phyloP scores from a whole-genome alignment of 2,797 vertebrate species.

The Girardinus metallicus region DNA sequence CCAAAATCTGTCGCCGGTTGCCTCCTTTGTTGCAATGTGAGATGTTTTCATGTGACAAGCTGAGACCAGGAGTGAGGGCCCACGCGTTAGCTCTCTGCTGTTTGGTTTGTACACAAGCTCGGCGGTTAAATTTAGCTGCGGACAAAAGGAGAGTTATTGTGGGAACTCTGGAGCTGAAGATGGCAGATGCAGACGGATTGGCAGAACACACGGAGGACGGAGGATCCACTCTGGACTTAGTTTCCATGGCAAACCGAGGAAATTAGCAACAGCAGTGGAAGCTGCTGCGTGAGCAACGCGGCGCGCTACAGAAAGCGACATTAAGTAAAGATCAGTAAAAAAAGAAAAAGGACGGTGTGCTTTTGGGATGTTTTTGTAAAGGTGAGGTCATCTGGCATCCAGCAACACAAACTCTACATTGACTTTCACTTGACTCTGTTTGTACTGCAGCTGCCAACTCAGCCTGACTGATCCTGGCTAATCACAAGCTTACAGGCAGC shows the following conservation, averaged over 20 bases:
- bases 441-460: constrained; percentile 21
- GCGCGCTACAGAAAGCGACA: constrained; percentile 42
- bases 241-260: constrained; percentile 77
- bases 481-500: background rate
- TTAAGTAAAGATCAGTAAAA: constrained; percentile 21
- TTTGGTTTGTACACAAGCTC: constrained; percentile 41
- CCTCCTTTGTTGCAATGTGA: background rate
- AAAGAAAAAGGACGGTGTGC: background rate
- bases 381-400: constrained; percentile 30
- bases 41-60: constrained; percentile 13
- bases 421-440: constrained; percentile 45
- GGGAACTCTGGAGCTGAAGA: constrained; percentile 48
- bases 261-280: constrained; percentile 66
- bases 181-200: constrained; percentile 50
- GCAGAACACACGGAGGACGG: constrained; percentile 34
- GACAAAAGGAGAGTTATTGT: constrained; percentile 54
- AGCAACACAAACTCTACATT: constrained; percentile 38
- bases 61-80: constrained; percentile 41
- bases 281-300: constrained; percentile 43
- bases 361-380: background rate
- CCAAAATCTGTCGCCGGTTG: background rate
- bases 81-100: constrained; percentile 36
- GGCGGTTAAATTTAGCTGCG: constrained; percentile 49
- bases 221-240: constrained; percentile 33
- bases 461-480: background rate